Base-by-base conservation (phyloP, 2,113 vertebrate species). In the Aramus guarauna region DNA sequence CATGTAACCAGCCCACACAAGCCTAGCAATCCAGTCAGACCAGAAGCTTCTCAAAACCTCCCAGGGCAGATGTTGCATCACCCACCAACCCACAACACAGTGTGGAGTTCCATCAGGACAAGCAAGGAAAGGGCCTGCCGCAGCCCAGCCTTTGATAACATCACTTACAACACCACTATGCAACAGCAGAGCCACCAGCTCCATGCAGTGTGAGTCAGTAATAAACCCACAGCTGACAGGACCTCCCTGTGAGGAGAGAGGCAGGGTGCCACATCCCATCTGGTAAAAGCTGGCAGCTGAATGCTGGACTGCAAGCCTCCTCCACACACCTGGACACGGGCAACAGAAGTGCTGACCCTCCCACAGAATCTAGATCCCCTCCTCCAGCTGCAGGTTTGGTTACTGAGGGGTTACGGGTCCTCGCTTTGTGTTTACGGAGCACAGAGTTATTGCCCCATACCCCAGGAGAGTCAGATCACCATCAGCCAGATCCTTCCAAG, bases 11-110 rank as follows among this genome's bases (percentile, higher is more conserved):
- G 93, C 66, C 87, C 11, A 24, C 66, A 75, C 87, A 91, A 58
- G 93, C 84, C 69, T 10, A 20, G 67, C 71, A 56, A 93, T 85
- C 92, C 82, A 55, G 87, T 85, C 81, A 22, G 77, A 88, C 73
- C 74, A 90, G 66, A 85, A 79, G 59, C 74, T 53, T 78, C 82
- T 26, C 50, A 41, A 63, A 79, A 50, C 62, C 88, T 85, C 85
- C 81, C 88, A 79, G 78, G 60, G 74, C 37, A 94, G 52, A 50
- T 19, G 37, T 52, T 87, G 87, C 89, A 71, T 94, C 94, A 96
- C 66, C 66, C 84, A 85, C 66, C 71, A 60, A 32, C 15, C 41
- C 7, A 72, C 68, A 84, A 48, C 71, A 41, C 69, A 72, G 68
- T 4, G 2, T 4, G 32, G 77, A 79, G 47, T 26, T 50, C 66